A percentile compares a stretch with the other conserved stretches of the same genome.
Conservation (phyloP, 2,113 vertebrate genomes). For the Formicarius rufipectus region DNA sequence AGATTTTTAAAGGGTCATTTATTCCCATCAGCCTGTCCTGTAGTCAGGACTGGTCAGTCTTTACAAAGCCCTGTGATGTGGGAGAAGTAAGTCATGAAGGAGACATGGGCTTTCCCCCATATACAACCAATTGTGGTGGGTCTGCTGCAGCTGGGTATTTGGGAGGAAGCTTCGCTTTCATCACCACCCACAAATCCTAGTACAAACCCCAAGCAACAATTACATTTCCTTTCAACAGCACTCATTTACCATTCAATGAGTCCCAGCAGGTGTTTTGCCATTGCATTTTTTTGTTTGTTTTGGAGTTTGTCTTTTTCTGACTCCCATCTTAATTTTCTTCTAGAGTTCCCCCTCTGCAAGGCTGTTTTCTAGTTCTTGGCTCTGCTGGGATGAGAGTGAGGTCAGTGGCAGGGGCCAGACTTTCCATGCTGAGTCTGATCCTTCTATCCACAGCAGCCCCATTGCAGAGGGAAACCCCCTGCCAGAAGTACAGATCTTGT, state of each 20-base stretch:
- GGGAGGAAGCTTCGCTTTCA: not conserved
- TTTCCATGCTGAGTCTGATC: not conserved
- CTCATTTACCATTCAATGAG: not conserved
- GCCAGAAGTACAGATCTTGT: not conserved
- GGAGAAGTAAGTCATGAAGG: not conserved
- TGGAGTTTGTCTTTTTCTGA: not conserved
- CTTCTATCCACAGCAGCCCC: not conserved
- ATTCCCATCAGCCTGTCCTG: not conserved
- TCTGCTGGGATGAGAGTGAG: not conserved
- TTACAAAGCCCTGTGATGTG: not conserved
- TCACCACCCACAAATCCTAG: not conserved
- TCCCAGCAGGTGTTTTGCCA: not conserved
- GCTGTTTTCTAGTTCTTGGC: not conserved
- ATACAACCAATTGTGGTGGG: rapidly evolving
- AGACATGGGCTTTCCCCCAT: not conserved
- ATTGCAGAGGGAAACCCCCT: not conserved
- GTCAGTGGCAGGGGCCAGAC: not conserved
- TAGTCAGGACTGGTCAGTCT: not conserved
- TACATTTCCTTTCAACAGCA: not conserved
- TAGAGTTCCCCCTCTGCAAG: not conserved
- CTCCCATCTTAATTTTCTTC: not conserved
- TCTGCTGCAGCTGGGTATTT: not conserved
- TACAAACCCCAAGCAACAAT: not conserved
- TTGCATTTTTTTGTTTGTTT: not conserved
- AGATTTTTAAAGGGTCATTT: not conserved